Base-by-base conservation (phyloP, 1,140 invertebrate genomes). In the Meteorus sp. region DNA sequence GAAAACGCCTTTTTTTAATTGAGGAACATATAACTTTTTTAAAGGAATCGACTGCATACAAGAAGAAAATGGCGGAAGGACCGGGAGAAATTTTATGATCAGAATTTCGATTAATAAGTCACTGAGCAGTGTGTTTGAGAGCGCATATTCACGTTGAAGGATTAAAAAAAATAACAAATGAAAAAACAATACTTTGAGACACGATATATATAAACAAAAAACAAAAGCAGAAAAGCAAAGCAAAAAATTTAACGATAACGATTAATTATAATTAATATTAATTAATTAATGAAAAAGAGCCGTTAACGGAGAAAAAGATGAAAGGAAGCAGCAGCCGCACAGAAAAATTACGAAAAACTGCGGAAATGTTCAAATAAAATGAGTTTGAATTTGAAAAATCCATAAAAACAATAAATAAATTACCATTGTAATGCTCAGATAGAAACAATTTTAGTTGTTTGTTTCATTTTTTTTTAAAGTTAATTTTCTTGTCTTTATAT, bases 41-140 rank as follows among this genome's bases (percentile, higher is more conserved):
- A 63, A 63, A 63, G 61, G 61, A 63, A 63, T 59, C 57, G 57
- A 63, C 61, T 56, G 61, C 61, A 63, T 63, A 63, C 61, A 63
- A 63, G 61, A 63, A 63, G 56, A 63, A 63, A 63, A 56, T 59
- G 53, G 56, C 56, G 57, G 53, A 63, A 41, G 61, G 52, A 59
- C 54, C 45, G 61, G 53, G 57, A 64, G 59, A 62, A 48, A 64
- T 58, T 62, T 66, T 62, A 55, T 59, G 61, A 56, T 64, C 55
- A 62, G 62, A 62, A 64, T 61, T 62, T 62, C 63, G 43, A 68
- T 59, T 52, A 63, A 60, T 62, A 55, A 57, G 33, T 63, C 52
- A 61, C 55, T 66, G 60, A 57, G 43, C 45, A 60, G 56, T 59
- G 55, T 35, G 20, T 5, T 13, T 6, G 23, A 50, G 23, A 27